Evolutionary conservation across 1,140 invertebrate genomes (phyloP), one percentile per base, ranked within the genome.

Genomic region (Drosophila varians): DNA sequence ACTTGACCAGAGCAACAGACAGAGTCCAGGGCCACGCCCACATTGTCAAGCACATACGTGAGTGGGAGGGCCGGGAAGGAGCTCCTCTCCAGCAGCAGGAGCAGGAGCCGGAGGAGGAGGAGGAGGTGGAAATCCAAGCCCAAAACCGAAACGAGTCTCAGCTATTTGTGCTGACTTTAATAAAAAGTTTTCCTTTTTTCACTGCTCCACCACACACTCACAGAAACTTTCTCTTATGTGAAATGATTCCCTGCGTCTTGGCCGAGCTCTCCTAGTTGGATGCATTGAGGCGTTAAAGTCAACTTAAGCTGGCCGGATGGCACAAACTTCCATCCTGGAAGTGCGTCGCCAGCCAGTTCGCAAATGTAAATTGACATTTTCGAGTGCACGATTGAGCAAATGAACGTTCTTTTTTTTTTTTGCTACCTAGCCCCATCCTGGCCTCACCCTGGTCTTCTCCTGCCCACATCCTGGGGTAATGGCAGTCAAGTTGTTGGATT

Each of bases 331-430:
- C n/a, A n/a, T n/a, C n/a, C n/a, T 60, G 65, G 66, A 77, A 66
- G 68, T 58, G 72, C 79, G 72, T 57, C 38, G 55, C 66, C 56
- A 53, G 70, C 38, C 64, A 58, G 64, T 53, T 78, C 83, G 83
- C 77, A 86, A 86, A 86, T 88, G 82, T 86, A 86, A 86, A 86
- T 86, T 86, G 82, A 86, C 82, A 86, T 86, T 88, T 86, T 86
- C 82, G 82, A 88, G 82, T 88, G 82, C 82, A 86, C 82, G 82
- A 86, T 86, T 86, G 82, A 86, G 82, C 83, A 86, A 86, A 86
- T 88, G 77, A 86, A 86, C 72, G 72, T 26, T 87, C 74, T 80
- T 79, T 79, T 76, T 80, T 87, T 77, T 80, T 79, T 79, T 76
- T 80, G 70, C 11, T 34, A 23, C 40, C 51, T 31, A 1, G 26